Evolutionary conservation across 2,113 vertebrate genomes (phyloP), one percentile per base, ranked within the genome.

Genomic region (Gymnocephalus cernua): DNA sequence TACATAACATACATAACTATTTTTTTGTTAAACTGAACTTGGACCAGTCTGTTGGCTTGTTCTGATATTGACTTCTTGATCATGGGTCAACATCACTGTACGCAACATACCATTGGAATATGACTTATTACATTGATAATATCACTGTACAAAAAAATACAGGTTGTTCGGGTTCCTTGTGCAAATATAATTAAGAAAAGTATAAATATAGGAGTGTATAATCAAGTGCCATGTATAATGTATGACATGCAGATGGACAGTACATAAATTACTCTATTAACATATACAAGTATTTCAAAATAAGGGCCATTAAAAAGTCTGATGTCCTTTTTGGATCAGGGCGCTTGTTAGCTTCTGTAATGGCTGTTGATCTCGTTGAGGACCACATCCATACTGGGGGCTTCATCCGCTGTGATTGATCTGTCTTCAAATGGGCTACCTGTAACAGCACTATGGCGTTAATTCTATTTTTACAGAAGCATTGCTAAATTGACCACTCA

Each of bases 301-400:
- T 27, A 48, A 27, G 25, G 69, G 44, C 1, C 3, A 18, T 41
- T n/a, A 16, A 63, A 23, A 2, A 15, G 3, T 50, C 48, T n/a
- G 5, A 32, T 32, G 9, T 41, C 7, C 29, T 44, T 23, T 32
- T 41, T 25, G 23, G 19, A 29, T 95, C 84, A 93, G 14, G 78
- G 32, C 7, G 16, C 54, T 19, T 74, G 57, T 13, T 59, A 79
- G 58, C 45, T 47, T 74, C 86, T 87, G 68, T 82, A 10, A 32
- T 84, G 86, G 1, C 76, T 83, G 84, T 93, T 92, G 80, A 93
- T 71, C 72, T 95, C 91, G 27, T 95, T 95, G 58, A 93, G 86
- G 57, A 95, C 65, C 41, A 95, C 93, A 2, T 96, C 95, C 50
- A n/a, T 35, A 0, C 25, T 69, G 4, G 70, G 54, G 1, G 86